These are phyloP conservation scores for Gobius niger DNA, from an alignment of 2,113 vertebrate genomes.

Conservation along the genomic window DNA sequence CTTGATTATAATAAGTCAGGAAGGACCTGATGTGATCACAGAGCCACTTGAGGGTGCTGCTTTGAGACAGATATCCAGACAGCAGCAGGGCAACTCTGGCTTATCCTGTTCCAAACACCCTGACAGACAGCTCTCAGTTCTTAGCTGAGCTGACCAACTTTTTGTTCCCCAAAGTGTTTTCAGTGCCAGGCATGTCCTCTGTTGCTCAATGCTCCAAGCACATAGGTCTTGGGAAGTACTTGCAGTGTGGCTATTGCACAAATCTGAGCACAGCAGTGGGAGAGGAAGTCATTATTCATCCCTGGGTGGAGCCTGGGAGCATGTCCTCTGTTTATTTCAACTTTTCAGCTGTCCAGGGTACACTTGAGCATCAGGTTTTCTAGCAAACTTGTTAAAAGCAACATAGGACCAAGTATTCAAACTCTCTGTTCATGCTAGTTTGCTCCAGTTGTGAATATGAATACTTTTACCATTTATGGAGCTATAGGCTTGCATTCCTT, in stretches of 20 bases:
- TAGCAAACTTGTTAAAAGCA: conserved; percentile 3
- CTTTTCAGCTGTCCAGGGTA: background rate
- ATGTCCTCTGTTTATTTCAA: conserved; percentile 30
- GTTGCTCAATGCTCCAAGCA: conserved; percentile 53
- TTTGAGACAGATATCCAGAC: conserved; percentile 15
- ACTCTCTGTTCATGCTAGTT: background rate
- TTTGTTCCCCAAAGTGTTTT: conserved; percentile 27
- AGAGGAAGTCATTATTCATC: conserved; percentile 60
- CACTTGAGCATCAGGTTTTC: background rate
- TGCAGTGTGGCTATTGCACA: conserved; percentile 32
- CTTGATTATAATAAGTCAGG: conserved; percentile 20
- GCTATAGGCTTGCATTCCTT: conserved; percentile 16
- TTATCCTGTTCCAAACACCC: conserved; percentile 31
- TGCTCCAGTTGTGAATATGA: background rate
- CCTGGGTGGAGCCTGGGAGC: conserved; percentile 40
- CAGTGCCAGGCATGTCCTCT: conserved; percentile 22
- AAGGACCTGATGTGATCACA: conserved; percentile 38
- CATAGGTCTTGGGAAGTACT: conserved; percentile 19
- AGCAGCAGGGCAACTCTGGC: conserved; percentile 32
- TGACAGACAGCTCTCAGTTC: conserved; percentile 15
- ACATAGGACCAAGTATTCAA: background rate
- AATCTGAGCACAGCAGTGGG: conserved; percentile 35
- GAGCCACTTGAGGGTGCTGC: conserved; percentile 35
- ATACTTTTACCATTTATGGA: conserved; percentile 33
- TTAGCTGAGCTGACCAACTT: conserved; percentile 13